Percentiles rank a stretch among this genome's conserved stretches.
phyloP scores from a whole-genome alignment of 2,888 invertebrate species.

The Mystacides longicornis region DNA sequence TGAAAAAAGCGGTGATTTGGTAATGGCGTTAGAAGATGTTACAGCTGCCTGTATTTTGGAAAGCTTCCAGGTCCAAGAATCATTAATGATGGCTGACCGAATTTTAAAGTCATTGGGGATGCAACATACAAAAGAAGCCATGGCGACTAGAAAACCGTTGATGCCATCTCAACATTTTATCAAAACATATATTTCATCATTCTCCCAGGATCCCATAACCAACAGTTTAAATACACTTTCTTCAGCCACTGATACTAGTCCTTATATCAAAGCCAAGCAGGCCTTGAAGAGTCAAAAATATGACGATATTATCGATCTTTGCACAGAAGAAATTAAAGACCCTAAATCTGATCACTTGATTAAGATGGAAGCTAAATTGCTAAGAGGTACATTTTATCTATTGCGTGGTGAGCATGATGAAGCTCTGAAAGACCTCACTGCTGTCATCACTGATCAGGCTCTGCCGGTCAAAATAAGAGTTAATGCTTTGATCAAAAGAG shows the following conservation, averaged over 20 bases:
- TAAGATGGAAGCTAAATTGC: slow-evolving; percentile 64
- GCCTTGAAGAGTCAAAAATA: slow-evolving; percentile 65
- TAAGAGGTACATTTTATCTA: slow-evolving; percentile 78
- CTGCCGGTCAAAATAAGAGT: slow-evolving; percentile 56
- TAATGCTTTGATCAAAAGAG: slow-evolving; percentile 84
- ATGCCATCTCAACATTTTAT: slow-evolving; percentile 84
- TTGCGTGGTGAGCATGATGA: slow-evolving; percentile 68
- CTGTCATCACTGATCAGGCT: slow-evolving; percentile 57
- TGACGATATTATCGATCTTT: slow-evolving; percentile 70
- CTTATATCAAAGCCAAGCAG: slow-evolving; percentile 64
- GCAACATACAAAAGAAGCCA: slow-evolving; percentile 67
- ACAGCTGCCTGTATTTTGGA: slow-evolving; percentile 90
- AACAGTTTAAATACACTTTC: slow-evolving; percentile 40
- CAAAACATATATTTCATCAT: slow-evolving; percentile 80
- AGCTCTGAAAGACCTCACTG: slow-evolving; percentile 64
- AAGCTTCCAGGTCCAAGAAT: slow-evolving; percentile 74
- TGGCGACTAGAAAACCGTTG: slow-evolving; percentile 58
- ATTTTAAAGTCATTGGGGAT: slow-evolving; percentile 76
- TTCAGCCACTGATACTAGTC: slow-evolving; percentile 41
- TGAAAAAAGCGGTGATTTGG: slow-evolving; percentile 72
- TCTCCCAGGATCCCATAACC: slow-evolving; percentile 77
- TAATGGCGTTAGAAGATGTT: slow-evolving; percentile 81
- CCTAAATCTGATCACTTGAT: slow-evolving; percentile 44
- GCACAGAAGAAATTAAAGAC: slow-evolving; percentile 68
- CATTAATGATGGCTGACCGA: slow-evolving; percentile 77